phyloP scores from a whole-genome alignment of 1,140 invertebrate genomes.

The Amphibalanus amphitrite region DNA sequence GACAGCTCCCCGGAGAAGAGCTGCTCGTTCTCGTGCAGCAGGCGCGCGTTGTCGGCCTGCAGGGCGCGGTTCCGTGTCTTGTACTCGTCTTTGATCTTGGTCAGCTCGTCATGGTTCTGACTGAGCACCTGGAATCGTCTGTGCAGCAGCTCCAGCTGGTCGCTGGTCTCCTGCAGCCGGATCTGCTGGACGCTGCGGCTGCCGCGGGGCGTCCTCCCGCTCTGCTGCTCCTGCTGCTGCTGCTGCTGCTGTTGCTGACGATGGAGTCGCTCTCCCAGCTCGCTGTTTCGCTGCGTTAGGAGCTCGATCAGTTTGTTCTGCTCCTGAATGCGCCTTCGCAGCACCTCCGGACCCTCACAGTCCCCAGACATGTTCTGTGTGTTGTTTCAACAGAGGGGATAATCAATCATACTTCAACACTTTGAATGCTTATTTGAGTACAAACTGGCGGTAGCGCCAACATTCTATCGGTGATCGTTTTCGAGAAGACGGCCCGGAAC shows the following conservation, averaged over 20 bases:
- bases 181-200: background rate
- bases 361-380: background rate
- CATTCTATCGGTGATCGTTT: no score
- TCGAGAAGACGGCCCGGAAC: no score
- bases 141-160: background rate
- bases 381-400: no score
- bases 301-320: background rate
- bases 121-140: background rate
- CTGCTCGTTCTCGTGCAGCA: background rate
- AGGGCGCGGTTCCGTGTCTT: background rate
- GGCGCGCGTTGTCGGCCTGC: background rate
- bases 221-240: no score
- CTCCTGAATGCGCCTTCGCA: background rate
- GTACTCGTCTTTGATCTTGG: background rate
- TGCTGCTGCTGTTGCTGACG: background rate
- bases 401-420: no score
- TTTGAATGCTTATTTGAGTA: no score
- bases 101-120: background rate
- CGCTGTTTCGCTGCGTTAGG: background rate
- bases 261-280: background rate
- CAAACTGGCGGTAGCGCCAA: no score
- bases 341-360: background rate
- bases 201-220: background rate
- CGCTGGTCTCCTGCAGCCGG: background rate
- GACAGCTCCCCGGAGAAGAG: background rate